Evolutionary conservation across 2,888 invertebrate genomes (phyloP), one percentile per base, ranked within the genome.

Genomic region (Venusia cambrica): DNA sequence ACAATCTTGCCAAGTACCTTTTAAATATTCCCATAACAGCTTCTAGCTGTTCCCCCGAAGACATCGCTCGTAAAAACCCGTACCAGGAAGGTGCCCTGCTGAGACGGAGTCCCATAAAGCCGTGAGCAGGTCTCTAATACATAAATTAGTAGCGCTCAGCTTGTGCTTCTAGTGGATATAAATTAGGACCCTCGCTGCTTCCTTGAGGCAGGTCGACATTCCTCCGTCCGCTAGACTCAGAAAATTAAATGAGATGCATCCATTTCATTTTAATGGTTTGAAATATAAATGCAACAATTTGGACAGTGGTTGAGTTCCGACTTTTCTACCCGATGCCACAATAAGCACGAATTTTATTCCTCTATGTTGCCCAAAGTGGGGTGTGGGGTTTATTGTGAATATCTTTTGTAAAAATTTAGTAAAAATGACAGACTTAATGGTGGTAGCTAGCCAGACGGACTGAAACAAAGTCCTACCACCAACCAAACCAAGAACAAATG

Each of bases 201-300:
- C 41, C 38, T 38, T 31, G 43, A 33, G 44, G 35, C 40, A 43
- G 36, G 37, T 42, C 41, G 25, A 34, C 46, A 49, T 49, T 49
- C 46, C 46, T 32, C 7, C 8, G 5, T 13, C 5, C 6, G 12
- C 20, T 13, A 26, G 26, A 29, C 14, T 13, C 2, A 3, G 7
- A 5, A 15, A n/a, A 3, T 8, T n/a, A 3, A 5, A 11, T 16
- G 5, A 26, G 14, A 5, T 13, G 8, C 5, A 19, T 9, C 9
- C 5, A 9, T 9, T 2, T 1, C n/a, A n/a, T n/a, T n/a, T n/a
- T n/a, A n/a, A n/a, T n/a, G n/a, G n/a, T n/a, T n/a, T n/a, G n/a
- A n/a, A n/a, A n/a, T n/a, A n/a, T n/a, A n/a, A n/a, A n/a, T n/a
- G n/a, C n/a, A n/a, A n/a, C n/a, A n/a, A n/a, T n/a, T n/a, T n/a